A percentile compares a stretch with the other conserved stretches of the same genome.
Evolutionary conservation across 53 echinoderm and acorn worm genomes (phyloP).

Genomic region (Paracentrotus lividus): DNA sequence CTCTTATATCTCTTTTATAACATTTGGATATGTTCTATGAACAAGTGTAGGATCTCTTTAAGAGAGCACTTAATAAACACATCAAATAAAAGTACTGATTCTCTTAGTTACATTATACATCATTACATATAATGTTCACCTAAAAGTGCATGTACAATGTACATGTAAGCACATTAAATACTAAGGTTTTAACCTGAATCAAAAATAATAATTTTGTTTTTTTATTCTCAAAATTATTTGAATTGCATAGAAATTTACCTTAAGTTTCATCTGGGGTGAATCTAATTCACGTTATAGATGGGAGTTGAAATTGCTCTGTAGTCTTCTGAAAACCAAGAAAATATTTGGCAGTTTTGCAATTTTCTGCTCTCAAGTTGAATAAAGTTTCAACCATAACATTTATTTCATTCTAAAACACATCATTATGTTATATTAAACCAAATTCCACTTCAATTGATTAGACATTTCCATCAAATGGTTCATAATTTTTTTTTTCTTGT

Average conservation of each 20-base stretch:
- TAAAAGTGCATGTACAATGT: too few relatives aligned
- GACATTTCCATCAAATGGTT: neutral
- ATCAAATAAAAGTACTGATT: neutral
- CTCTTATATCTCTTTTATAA: neutral
- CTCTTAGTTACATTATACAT: neutral
- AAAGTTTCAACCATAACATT: neutral
- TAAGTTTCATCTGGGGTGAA: neutral
- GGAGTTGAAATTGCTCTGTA: conserved; percentile 28
- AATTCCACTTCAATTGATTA: neutral
- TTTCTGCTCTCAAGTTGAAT: neutral
- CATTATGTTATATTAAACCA: neutral
- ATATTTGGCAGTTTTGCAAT: conserved; percentile 50
- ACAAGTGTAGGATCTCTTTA: conserved; percentile 29
- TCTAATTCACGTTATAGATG: conserved; percentile 33
- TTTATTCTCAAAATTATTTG: neutral
- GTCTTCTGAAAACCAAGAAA: conserved; percentile 46
- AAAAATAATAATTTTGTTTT: too few relatives aligned
- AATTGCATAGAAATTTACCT: conserved; percentile 22
- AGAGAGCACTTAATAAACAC: neutral
- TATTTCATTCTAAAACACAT: neutral
- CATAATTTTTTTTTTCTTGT: neutral
- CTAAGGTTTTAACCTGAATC: too few relatives aligned
- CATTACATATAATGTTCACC: too few relatives aligned
- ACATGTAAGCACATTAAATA: neutral
- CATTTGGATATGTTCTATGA: conserved; percentile 13